Percentiles rank a stretch among this genome's conserved stretches.
phyloP scores from a whole-genome alignment of 2,113 vertebrate genomes.

The Cacatua alba region DNA sequence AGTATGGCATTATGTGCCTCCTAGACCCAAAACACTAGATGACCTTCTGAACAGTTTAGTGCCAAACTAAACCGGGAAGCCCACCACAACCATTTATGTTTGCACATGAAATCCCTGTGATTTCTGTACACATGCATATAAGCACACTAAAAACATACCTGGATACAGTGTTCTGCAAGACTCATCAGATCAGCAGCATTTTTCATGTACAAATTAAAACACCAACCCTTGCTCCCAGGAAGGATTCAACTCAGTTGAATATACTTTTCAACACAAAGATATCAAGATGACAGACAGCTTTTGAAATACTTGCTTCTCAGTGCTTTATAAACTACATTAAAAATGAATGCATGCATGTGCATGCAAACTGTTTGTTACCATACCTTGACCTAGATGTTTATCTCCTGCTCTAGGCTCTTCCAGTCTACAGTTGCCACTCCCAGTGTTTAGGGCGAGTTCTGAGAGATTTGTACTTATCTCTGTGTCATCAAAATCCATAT shows the following conservation, averaged over 20 bases:
- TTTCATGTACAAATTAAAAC: neutral
- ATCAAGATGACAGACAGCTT: neutral
- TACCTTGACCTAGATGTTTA: slow-evolving; percentile 77
- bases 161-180: neutral
- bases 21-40: neutral
- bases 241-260: neutral
- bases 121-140: neutral
- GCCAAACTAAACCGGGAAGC: neutral
- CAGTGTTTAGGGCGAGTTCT: slow-evolving; percentile 75
- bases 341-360: neutral
- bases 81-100: neutral
- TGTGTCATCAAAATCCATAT: slow-evolving; percentile 80
- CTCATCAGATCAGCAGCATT: neutral
- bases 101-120: neutral
- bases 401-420: slow-evolving; percentile 70
- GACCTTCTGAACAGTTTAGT: neutral
- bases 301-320: neutral
- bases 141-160: neutral
- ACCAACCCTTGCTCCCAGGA: neutral
- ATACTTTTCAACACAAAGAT: neutral
- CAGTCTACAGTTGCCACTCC: slow-evolving; percentile 69
- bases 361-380: neutral
- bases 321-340: neutral
- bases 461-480: slow-evolving; percentile 77
- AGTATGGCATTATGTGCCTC: neutral